Base-by-base conservation (phyloP, 1,140 invertebrate genomes). In the Drosophila truncata region DNA sequence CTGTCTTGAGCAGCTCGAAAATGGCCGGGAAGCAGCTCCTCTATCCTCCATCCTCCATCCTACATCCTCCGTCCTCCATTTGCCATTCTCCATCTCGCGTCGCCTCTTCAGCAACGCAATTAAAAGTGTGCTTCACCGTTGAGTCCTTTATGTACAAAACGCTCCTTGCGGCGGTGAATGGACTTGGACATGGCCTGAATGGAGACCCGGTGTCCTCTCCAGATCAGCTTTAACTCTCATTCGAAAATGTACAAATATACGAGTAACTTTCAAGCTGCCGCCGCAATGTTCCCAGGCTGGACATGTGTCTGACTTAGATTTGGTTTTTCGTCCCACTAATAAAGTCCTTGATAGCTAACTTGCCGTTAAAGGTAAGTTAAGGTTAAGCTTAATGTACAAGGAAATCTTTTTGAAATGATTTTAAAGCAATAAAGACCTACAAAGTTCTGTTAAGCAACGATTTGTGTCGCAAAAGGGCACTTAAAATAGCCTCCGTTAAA, bases 1-100 rank as follows among this genome's bases (percentile, higher is more conserved):
- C 66, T 69, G 65, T 69, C 62, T 25, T 39, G 65, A 50, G 33
- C 62, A 67, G 64, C 41, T 35, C 14, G 13, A 46, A 66, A 63
- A 44, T 66, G 58, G 63, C 58, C 41, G 42, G 64, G 64, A 65
- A 42, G 20, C 14, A 55, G 33, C 52, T 23, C 14, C 52, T 55
- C 33, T 14, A 44, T 46, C 29, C 63, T 44, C 7, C 13, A 50
- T 50, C 13, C 16, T 52, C 42, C 42, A 44, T 46, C 29, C 63
- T 44, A 4, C 13, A 50, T 50, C 13, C 16, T 52, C 42, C 42
- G n/a, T 23, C 14, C 52, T 55, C 33, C 20, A 44, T 46, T 23
- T 57, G 35, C 7, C 13, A 50, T 50, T 13, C 16, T 52, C 42
- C 42, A n/a, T 31, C 14, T 60, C 46, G 44, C 46, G 29, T 35